Evolutionary conservation across 2,797 vertebrate species (phyloP), one percentile per base, ranked within the genome.

Genomic region (Spea hammondii): DNA sequence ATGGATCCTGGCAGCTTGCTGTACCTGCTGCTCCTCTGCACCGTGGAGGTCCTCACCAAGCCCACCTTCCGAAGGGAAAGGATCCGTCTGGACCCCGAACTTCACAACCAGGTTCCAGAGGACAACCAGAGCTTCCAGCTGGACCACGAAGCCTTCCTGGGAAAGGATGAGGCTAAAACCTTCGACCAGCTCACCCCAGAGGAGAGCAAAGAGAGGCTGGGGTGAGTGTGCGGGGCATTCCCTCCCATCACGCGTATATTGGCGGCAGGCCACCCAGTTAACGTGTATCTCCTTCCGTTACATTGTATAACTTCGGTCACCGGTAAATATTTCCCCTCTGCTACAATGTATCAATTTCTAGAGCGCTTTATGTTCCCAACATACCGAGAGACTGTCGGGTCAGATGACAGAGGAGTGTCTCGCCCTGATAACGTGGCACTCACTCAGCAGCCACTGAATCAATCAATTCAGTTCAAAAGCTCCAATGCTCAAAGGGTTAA

Each of bases 71-170:
- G 94, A 78, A 97, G 95, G 83, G 97, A 98, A 72, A 88, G 97
- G 84, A 93, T 95, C 12, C 83, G 90, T 8, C 91, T 92, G 5
- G 95, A 96, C 62, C 86, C 93, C 0, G 90, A 92, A 6, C 86
- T 94, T 81, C 85, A 82, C 87, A 88, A 89, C 65, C 90, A 85
- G 80, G 83, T 89, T 48, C 90, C 94, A 55, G 95, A 96, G 54
- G 95, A 98, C 83, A 92, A 93, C 50, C 93, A 91, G 74, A 96
- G 95, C 89, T 94, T 94, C 89, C 94, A 95, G 84, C 96, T 94
- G 86, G 97, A 99, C 86, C 97, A 99, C 81, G 97, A 98, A 93
- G 96, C 95, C 89, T 98, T 98, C 87, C 89, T 98, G 79, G 97
- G 97, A 67, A 96, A 96, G 86, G 96, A 98, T 65, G 96, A 96